Conservation (phyloP, 2,797 vertebrate species). For the Enteromius unitaeniatus region DNA sequence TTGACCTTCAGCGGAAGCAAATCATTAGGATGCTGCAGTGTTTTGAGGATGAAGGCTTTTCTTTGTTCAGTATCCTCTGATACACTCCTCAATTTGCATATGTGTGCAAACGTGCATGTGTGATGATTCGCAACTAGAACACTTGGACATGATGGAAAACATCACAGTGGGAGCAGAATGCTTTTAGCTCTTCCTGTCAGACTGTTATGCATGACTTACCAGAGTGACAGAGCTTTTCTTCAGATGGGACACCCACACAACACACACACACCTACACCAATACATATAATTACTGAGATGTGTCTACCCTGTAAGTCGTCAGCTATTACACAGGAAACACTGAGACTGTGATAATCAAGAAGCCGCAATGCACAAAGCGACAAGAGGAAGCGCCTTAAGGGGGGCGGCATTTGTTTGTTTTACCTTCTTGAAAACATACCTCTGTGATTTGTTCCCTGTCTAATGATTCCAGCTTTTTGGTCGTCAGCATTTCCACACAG, state of each 20-base stretch:
- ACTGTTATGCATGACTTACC: slow-evolving; percentile 16
- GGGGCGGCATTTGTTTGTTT: not conserved
- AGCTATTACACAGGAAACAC: slow-evolving; percentile 8
- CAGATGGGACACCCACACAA: slow-evolving; percentile 26
- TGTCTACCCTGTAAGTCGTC: not conserved
- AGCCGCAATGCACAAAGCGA: not conserved
- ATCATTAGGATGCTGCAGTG: slow-evolving; percentile 37
- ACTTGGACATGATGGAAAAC: slow-evolving; percentile 37
- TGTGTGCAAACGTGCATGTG: slow-evolving; percentile 19
- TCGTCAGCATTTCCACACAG: slow-evolving; percentile 15
- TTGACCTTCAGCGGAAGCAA: slow-evolving; percentile 57
- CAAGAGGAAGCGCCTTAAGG: slow-evolving; percentile 7
- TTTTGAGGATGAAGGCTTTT: slow-evolving; percentile 40
- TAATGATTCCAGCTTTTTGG: not conserved
- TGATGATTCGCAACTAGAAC: slow-evolving; percentile 29
- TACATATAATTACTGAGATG: slow-evolving; percentile 28
- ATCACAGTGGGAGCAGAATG: not conserved
- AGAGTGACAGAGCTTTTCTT: slow-evolving; percentile 27
- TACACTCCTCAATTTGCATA: not conserved
- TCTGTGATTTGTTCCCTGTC: slow-evolving; percentile 9
- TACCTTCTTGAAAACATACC: slow-evolving; percentile 20
- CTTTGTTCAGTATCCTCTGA: not conserved
- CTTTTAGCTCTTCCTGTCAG: slow-evolving; percentile 15
- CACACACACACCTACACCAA: not conserved
- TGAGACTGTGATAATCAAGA: slow-evolving; percentile 2